Conservation (phyloP, 2,797 vertebrate genomes). For the Urosaurus nigricauda region DNA sequence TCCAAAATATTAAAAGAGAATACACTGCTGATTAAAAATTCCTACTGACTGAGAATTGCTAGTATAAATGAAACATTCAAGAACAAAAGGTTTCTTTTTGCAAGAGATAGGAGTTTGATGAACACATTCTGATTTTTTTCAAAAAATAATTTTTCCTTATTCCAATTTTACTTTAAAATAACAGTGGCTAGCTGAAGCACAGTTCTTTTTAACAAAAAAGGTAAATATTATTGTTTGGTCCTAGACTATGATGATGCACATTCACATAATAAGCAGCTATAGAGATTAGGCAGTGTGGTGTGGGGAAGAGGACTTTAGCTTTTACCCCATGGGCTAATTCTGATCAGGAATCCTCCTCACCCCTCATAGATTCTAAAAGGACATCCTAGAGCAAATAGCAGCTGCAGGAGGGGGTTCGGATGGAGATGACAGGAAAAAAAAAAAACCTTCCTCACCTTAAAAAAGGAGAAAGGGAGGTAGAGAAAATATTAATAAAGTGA, state of each 20-base stretch:
- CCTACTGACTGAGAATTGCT: not conserved
- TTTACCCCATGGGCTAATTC: not conserved
- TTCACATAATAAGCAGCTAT: not conserved
- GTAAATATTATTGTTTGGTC: not conserved
- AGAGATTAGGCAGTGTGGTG: not conserved
- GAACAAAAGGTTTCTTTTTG: not conserved
- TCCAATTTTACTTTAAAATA: not conserved
- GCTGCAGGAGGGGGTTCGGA: too few species aligned
- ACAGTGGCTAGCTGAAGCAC: not conserved
- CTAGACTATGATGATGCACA: not conserved
- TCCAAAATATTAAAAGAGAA: not conserved
- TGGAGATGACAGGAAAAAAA: too few species aligned
- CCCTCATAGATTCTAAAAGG: too few species aligned
- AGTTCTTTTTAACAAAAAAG: not conserved
- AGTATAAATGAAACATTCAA: not conserved
- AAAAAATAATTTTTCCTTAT: too few species aligned
- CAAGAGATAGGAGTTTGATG: too few species aligned
- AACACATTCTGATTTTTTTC: too few species aligned
- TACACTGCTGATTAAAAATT: not conserved
- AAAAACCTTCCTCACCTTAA: too few species aligned
- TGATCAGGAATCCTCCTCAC: not conserved
- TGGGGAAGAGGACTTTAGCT: not conserved
- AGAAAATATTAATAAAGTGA: too few species aligned
- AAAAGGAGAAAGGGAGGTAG: too few species aligned
- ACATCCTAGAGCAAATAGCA: too few species aligned